phyloP scores from a whole-genome alignment of 2,113 vertebrate genomes.

The Felis chaus region DNA sequence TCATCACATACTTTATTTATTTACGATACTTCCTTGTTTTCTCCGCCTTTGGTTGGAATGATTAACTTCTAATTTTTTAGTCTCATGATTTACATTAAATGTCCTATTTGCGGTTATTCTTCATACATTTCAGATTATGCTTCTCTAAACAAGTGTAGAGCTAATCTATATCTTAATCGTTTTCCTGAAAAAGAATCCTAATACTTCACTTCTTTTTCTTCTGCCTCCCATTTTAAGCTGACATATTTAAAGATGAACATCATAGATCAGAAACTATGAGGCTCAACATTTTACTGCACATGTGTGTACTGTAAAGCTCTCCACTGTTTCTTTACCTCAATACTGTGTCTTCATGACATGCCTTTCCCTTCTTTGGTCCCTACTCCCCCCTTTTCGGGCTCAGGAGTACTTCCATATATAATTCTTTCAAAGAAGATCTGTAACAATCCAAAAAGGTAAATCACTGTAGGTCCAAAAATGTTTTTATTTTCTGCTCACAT shows the following conservation, averaged over 20 bases:
- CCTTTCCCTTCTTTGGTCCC: not conserved
- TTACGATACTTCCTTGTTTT: not conserved
- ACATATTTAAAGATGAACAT: constrained; percentile 11
- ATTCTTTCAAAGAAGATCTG: not conserved
- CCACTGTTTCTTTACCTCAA: not conserved
- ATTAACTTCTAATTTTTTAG: not conserved
- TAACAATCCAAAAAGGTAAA: not conserved
- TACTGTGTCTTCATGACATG: not conserved
- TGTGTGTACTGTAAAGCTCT: not conserved
- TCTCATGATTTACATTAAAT: not conserved
- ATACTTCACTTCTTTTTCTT: constrained; percentile 1
- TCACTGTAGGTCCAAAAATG: not conserved
- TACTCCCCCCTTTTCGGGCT: not conserved
- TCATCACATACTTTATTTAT: not conserved
- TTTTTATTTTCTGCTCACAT: not conserved
- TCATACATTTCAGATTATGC: not conserved
- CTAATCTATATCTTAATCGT: not conserved
- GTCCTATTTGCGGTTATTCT: not conserved
- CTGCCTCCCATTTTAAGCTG: not conserved
- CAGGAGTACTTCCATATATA: not conserved
- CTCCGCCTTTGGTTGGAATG: not conserved
- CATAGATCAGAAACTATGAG: not conserved
- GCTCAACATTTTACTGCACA: not conserved
- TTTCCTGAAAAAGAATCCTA: not conserved
- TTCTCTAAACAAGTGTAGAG: not conserved